Conservation (phyloP, 2,113 vertebrate genomes). For the Macrotis lagotis region DNA sequence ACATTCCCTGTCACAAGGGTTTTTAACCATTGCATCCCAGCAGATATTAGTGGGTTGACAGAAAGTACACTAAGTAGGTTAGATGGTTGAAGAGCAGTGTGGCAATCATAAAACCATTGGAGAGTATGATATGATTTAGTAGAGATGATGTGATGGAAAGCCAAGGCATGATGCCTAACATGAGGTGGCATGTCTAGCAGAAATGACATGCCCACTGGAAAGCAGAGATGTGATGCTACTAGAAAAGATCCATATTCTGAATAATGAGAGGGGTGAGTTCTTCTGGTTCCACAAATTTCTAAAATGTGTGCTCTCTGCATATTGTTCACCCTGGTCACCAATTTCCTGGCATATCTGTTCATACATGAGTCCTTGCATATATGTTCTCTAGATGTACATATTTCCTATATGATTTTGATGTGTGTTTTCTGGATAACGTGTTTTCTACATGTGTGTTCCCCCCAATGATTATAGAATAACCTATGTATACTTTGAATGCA, state of each 20-base stretch:
- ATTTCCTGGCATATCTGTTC: neutral
- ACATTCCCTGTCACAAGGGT: neutral
- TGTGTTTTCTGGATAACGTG: neutral
- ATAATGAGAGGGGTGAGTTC: neutral
- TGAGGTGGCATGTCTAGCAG: no score
- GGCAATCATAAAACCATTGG: neutral
- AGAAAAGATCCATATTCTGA: neutral
- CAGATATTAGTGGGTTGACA: neutral
- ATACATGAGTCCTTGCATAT: neutral
- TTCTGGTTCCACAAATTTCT: no score
- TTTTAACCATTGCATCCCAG: neutral
- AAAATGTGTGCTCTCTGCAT: neutral
- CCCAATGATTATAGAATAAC: neutral
- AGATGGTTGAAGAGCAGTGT: neutral
- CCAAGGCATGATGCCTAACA: neutral
- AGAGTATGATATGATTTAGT: no score
- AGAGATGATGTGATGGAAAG: neutral
- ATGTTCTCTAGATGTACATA: neutral
- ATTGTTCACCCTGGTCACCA: neutral
- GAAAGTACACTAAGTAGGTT: neutral
- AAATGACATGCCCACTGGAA: no score
- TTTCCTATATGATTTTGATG: neutral
- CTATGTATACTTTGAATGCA: neutral
- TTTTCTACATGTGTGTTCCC: neutral
- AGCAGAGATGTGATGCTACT: neutral